A percentile compares a stretch with the other conserved stretches of the same genome.
Conservation (phyloP, 2,888 invertebrate genomes). For the Synergus itoensis region DNA sequence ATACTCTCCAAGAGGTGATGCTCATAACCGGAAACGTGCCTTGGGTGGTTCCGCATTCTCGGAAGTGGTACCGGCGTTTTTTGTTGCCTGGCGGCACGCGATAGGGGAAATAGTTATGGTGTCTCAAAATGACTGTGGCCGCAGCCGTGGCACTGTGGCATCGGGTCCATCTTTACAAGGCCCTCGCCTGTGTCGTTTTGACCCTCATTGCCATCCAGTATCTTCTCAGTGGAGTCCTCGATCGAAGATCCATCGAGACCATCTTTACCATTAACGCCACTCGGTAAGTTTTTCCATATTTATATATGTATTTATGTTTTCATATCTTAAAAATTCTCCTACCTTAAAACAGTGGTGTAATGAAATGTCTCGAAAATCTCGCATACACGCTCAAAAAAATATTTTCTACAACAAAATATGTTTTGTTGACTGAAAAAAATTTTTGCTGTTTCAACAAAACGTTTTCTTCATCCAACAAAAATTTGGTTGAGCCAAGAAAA, state of each 20-base stretch:
- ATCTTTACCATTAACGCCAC: conserved; percentile 74
- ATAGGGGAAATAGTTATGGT: conserved; percentile 74
- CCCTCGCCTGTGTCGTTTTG: conserved; percentile 81
- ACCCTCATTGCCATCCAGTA: conserved; percentile 85
- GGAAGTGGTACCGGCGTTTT: conserved; percentile 26
- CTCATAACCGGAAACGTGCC: conserved; percentile 3
- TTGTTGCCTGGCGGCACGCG: conserved; percentile 33
- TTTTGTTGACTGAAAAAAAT: too few relatives aligned
- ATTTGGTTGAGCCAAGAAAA: too few relatives aligned
- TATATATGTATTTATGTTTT: not conserved
- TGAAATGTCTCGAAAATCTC: too few relatives aligned
- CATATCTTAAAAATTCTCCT: too few relatives aligned
- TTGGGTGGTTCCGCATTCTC: conserved; percentile 21
- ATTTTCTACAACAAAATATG: too few relatives aligned
- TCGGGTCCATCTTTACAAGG: conserved; percentile 81
- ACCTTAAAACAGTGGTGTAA: too few relatives aligned
- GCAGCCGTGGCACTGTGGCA: conserved; percentile 78
- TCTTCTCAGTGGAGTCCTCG: conserved; percentile 84
- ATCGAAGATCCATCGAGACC: conserved; percentile 76
- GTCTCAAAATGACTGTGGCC: conserved; percentile 65
- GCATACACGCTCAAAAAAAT: too few relatives aligned
- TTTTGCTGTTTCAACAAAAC: too few relatives aligned
- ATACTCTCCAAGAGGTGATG: conserved; percentile 17
- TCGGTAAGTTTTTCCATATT: conserved; percentile 64
- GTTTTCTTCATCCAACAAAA: too few relatives aligned